Percentiles rank a stretch among this genome's conserved stretches.
Evolutionary conservation across 2,113 vertebrate genomes (phyloP).

Genomic region (Anolis sagrei): DNA sequence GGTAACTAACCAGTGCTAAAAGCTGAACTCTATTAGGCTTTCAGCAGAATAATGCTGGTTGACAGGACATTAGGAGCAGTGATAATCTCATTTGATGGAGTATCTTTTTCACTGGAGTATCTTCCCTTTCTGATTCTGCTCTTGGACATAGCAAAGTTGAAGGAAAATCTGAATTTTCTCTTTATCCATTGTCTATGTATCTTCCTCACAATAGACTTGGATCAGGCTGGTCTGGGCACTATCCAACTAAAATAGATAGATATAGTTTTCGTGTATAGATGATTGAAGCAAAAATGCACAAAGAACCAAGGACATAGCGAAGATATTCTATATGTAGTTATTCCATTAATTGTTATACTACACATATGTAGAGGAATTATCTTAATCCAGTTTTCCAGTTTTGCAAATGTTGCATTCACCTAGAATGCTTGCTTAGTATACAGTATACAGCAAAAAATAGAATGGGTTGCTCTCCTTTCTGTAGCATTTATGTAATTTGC

Average conservation of each 20-base stretch:
- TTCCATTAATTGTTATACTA: not conserved
- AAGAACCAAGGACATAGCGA: not conserved
- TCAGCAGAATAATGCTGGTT: not conserved
- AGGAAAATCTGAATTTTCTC: not conserved
- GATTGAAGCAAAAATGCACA: not conserved
- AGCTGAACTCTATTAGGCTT: not conserved
- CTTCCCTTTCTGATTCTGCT: no score
- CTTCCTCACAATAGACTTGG: not conserved
- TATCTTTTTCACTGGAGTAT: not conserved
- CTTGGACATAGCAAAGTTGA: not conserved
- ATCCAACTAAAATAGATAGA: not conserved
- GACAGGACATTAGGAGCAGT: not conserved
- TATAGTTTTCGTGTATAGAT: not conserved
- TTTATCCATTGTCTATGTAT: not conserved
- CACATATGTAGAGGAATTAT: no score
- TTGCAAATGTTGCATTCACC: not conserved
- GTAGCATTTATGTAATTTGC: constrained; percentile 8
- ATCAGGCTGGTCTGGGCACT: not conserved
- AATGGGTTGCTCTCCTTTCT: not conserved
- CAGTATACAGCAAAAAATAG: not conserved
- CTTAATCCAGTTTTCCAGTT: not conserved
- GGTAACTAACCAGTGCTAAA: not conserved
- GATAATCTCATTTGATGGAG: not conserved
- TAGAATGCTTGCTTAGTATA: not conserved
- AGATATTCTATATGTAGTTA: not conserved